Evolutionary conservation across 2,888 invertebrate genomes (phyloP).

Genomic region (Hirtodrosophila histrioides): DNA sequence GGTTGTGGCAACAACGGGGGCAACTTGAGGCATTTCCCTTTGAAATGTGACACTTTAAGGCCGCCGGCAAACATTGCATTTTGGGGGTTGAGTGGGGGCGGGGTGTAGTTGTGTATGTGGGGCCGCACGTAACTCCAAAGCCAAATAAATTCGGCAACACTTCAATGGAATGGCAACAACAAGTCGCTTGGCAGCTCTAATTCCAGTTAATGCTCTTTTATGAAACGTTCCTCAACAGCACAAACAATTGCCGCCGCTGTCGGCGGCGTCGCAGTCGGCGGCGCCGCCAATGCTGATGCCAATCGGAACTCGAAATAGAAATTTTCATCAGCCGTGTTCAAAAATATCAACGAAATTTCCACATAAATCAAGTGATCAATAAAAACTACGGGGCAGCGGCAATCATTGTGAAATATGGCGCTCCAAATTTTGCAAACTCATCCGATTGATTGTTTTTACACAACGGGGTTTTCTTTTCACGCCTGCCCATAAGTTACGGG

Average conservation of each 20-base stretch:
- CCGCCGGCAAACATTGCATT: conserved; percentile 24
- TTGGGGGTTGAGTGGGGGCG: not conserved
- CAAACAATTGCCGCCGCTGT: conserved; percentile 22
- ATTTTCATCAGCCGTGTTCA: conserved; percentile 68
- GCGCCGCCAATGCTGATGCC: conserved; percentile 27
- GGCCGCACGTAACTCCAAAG: not conserved
- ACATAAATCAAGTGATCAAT: conserved; percentile 70
- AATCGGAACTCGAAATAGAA: conserved; percentile 55
- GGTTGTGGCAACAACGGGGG: conserved; percentile 2
- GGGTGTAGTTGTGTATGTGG: not conserved
- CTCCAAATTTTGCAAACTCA: conserved; percentile 32
- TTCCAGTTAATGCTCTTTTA: conserved; percentile 71
- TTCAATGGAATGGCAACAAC: conserved; percentile 39
- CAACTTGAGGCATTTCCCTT: conserved; percentile 27
- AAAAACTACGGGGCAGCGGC: conserved; percentile 24
- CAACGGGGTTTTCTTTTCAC: conserved; percentile 13
- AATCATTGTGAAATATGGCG: conserved; percentile 50
- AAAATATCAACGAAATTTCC: conserved; percentile 65
- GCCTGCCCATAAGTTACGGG: conserved; percentile 5
- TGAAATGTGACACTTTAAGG: conserved; percentile 19
- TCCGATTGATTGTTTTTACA: conserved; percentile 43
- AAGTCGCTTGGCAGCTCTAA: conserved; percentile 59
- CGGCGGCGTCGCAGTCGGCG: conserved; percentile 12
- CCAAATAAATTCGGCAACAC: conserved; percentile 26
- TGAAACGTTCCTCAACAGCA: conserved; percentile 41